A percentile compares a stretch with the other conserved stretches of the same genome.
Evolutionary conservation across 2,888 invertebrate species (phyloP).

Genomic region (Apotomis turbidana): DNA sequence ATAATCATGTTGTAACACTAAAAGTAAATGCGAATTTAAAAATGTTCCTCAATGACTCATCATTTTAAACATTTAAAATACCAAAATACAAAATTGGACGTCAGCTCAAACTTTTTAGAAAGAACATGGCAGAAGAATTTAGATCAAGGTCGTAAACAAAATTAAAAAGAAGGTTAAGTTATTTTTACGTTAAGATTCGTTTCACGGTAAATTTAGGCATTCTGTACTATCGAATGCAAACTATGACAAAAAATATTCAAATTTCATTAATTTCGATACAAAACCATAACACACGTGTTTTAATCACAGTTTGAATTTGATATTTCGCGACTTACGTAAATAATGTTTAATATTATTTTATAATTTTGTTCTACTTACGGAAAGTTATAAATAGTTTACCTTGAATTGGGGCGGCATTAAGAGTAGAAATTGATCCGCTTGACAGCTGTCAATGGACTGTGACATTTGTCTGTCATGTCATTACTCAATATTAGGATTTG

Average conservation of each 20-base stretch:
- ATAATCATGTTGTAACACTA: not conserved
- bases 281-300: too few species aligned
- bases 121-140: not conserved
- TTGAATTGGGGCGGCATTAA: not conserved
- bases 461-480: conserved; percentile 4
- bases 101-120: not conserved
- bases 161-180: conserved; percentile 17
- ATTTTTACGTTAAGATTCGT: not conserved
- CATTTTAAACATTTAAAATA: too few species aligned
- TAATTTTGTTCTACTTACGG: too few species aligned
- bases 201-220: not conserved
- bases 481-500: not conserved
- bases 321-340: too few species aligned
- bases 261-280: too few species aligned
- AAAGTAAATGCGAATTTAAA: too few species aligned
- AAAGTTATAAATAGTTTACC: not conserved
- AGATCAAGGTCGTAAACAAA: conserved; percentile 10
- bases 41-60: too few species aligned
- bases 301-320: too few species aligned
- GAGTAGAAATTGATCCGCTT: conserved; percentile 2
- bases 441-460: conserved; percentile 11
- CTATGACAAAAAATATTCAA: too few species aligned
- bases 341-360: too few species aligned
- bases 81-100: too few species aligned
- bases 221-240: too few species aligned